Base-by-base conservation (phyloP, 2,888 invertebrate genomes). In the Dexiosoma caninum region DNA sequence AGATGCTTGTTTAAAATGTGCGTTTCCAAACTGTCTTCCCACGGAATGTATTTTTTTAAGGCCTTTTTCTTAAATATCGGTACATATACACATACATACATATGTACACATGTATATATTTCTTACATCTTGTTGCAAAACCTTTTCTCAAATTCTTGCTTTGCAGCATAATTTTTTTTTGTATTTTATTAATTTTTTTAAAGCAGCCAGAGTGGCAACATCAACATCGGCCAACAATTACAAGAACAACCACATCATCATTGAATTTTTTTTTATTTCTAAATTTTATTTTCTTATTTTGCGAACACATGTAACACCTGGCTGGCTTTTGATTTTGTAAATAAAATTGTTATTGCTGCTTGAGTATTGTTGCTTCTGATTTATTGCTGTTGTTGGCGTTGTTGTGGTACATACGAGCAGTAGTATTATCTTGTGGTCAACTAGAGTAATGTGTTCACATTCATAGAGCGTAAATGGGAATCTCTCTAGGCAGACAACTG, bases 241-340 rank as follows among this genome's bases (percentile, higher is more conserved):
- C 70, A 66, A 51, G 49, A 71, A 46, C 77, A 57, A 35, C 35
- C 23, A 32, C 78, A 49, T 44, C 64, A 70, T 70, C 66, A 60
- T 77, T 72, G 72, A 74, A 35, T 8, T 27, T 44, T 49, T 60
- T 72, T 60, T 64, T 44, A 53, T 59, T n/a, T n/a, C n/a, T n/a
- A n/a, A n/a, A n/a, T n/a, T n/a, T n/a, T n/a, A n/a, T n/a, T n/a
- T n/a, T n/a, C n/a, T n/a, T n/a, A n/a, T n/a, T n/a, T n/a, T n/a
- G n/a, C n/a, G 16, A 60, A 67, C 71, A 60, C 71, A 78, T 81
- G 81, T 69, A 81, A 81, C 81, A 81, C 81, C 81, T 81, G 81
- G 77, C 81, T 81, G 81, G 77, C 81, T 62, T 69, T 72, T 70
- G 57, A 70, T 70, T 70, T 77, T 64, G 42, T 57, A 64, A 70